These are phyloP conservation scores for Lithobates pipiens DNA, from an alignment of 2,797 vertebrate genomes.

Conservation along the genomic window DNA sequence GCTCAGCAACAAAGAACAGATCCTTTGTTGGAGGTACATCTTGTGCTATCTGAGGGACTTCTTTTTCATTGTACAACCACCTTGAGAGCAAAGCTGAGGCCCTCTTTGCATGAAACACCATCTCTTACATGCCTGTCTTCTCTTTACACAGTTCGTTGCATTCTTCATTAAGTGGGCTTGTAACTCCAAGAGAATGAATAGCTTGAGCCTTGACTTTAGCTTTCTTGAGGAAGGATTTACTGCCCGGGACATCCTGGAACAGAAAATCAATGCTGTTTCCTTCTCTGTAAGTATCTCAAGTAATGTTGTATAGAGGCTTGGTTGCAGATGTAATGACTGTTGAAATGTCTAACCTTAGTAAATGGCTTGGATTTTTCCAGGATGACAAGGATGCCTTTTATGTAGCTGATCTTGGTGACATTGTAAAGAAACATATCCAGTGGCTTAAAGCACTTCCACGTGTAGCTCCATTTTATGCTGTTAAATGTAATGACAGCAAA, in stretches of 20 bases:
- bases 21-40: slow-evolving; percentile 75
- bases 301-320: background rate
- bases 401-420: slow-evolving; percentile 92
- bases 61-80: slow-evolving; percentile 79
- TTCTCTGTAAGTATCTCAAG: slow-evolving; percentile 81
- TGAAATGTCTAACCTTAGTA: background rate
- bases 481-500: slow-evolving; percentile 94
- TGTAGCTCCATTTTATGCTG: slow-evolving; percentile 91
- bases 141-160: slow-evolving; percentile 71
- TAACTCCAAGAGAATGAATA: slow-evolving; percentile 76
- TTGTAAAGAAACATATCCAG: slow-evolving; percentile 91
- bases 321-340: background rate
- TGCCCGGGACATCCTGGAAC: slow-evolving; percentile 91
- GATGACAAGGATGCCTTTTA: slow-evolving; percentile 98
- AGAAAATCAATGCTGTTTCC: slow-evolving; percentile 94
- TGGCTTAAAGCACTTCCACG: slow-evolving; percentile 90
- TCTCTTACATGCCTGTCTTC: slow-evolving; percentile 72
- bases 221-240: slow-evolving; percentile 96
- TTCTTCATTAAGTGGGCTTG: slow-evolving; percentile 56
- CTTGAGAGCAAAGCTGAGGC: slow-evolving; percentile 75
- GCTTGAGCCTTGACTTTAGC: slow-evolving; percentile 81
- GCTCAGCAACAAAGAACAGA: slow-evolving; percentile 73
- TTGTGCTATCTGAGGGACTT: slow-evolving; percentile 80
- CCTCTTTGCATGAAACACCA: slow-evolving; percentile 66
- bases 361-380: slow-evolving; percentile 69